phyloP scores from a whole-genome alignment of 2,888 invertebrate genomes.

The Meiosimyza platycephala region DNA sequence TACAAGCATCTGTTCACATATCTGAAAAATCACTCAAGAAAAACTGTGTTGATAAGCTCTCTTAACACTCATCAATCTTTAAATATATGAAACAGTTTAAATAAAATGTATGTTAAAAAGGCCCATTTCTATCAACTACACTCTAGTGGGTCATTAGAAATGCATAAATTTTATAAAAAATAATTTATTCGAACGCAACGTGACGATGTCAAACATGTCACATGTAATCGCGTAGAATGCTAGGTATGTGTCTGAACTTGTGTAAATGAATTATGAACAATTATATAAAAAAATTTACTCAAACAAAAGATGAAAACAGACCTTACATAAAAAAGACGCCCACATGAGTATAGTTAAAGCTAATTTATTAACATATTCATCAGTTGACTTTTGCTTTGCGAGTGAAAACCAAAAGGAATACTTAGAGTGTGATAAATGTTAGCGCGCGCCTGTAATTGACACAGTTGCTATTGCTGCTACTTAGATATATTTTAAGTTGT shows the following conservation, averaged over 20 bases:
- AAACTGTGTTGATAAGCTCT: too few relatives aligned
- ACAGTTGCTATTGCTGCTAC: background rate
- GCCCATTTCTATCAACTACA: too few relatives aligned
- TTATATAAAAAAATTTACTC: background rate
- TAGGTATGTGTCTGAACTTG: too few relatives aligned
- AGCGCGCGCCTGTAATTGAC: background rate
- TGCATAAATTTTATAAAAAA: background rate
- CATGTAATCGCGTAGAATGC: background rate
- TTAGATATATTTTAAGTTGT: background rate
- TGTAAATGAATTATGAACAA: background rate
- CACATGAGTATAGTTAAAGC: background rate
- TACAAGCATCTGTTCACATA: too few relatives aligned
- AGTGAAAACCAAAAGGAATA: background rate
- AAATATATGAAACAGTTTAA: too few relatives aligned
- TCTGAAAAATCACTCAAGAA: too few relatives aligned
- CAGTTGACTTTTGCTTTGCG: too few relatives aligned
- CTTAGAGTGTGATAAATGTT: background rate
- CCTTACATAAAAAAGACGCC: background rate
- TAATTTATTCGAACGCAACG: slow-evolving; percentile 7
- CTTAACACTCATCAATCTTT: too few relatives aligned
- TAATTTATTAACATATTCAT: background rate
- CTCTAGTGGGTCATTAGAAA: background rate
- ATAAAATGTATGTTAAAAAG: too few relatives aligned
- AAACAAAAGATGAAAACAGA: slow-evolving; percentile 8
- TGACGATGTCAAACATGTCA: background rate